Conservation (phyloP, 2,113 vertebrate species). For the Syngnathus scovelli region DNA sequence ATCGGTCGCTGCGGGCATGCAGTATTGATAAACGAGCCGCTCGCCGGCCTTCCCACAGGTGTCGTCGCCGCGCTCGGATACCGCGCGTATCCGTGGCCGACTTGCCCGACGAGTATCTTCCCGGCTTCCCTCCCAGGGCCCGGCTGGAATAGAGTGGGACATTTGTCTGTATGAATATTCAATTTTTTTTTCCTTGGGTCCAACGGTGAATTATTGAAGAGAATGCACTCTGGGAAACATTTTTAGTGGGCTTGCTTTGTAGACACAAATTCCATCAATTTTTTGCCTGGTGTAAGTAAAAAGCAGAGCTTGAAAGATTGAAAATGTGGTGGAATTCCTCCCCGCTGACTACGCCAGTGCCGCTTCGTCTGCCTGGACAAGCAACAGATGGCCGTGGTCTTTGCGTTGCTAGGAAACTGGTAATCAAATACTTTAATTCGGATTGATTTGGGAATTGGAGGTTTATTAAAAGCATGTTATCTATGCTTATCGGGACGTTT, state of each 20-base stretch:
- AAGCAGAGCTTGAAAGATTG: conserved; percentile 32
- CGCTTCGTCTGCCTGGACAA: conserved; percentile 53
- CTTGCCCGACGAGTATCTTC: conserved; percentile 17
- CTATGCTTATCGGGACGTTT: conserved; percentile 56
- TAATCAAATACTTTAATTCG: conserved; percentile 72
- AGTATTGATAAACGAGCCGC: not conserved
- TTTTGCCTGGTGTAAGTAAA: conserved; percentile 13
- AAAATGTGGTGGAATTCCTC: conserved; percentile 65
- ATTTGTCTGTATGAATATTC: conserved; percentile 68
- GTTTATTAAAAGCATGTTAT: conserved; percentile 60
- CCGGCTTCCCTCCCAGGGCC: conserved; percentile 29
- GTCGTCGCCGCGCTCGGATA: conserved; percentile 9
- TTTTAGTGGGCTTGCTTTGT: conserved; percentile 31
- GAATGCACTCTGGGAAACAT: conserved; percentile 61
- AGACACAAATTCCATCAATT: conserved; percentile 30
- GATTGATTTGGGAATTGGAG: conserved; percentile 63
- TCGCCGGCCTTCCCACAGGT: conserved; percentile 6
- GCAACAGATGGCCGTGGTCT: conserved; percentile 73
- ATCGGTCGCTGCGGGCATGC: not conserved
- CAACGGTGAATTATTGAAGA: conserved; percentile 64
- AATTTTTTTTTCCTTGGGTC: conserved; percentile 46
- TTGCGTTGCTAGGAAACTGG: conserved; percentile 74
- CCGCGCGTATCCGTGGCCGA: not conserved
- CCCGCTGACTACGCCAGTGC: conserved; percentile 53
- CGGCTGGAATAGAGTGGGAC: conserved; percentile 42